A percentile compares a stretch with the other conserved stretches of the same genome.
These are phyloP conservation scores for Knipowitschia caucasica DNA, from an alignment of 2,797 vertebrate genomes.

Conservation along the genomic window DNA sequence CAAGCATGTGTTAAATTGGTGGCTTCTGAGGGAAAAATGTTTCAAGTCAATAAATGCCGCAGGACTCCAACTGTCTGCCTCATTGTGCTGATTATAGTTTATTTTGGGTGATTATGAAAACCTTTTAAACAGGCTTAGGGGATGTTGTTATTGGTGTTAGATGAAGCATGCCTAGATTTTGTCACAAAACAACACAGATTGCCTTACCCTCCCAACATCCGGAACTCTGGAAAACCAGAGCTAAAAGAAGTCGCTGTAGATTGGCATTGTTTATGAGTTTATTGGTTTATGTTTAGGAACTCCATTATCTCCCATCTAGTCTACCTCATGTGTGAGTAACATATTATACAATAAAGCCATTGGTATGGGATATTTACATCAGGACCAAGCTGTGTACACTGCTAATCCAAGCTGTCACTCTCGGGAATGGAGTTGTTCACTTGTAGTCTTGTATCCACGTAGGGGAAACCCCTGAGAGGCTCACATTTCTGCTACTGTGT, in stretches of 20 bases:
- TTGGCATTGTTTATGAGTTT: too few species aligned
- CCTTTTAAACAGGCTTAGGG: slow-evolving; percentile 73
- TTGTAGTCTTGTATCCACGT: background rate
- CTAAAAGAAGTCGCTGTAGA: too few species aligned
- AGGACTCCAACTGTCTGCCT: slow-evolving; percentile 80
- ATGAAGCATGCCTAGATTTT: slow-evolving; percentile 62
- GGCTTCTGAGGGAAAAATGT: slow-evolving; percentile 76
- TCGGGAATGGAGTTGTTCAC: background rate
- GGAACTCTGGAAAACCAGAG: too few species aligned
- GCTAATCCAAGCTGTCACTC: too few species aligned
- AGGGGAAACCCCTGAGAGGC: background rate
- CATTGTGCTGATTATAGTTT: slow-evolving; percentile 79
- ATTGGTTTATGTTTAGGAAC: too few species aligned
- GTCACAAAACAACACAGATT: slow-evolving; percentile 47
- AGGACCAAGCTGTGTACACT: too few species aligned
- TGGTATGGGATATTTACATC: too few species aligned
- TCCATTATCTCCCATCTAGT: too few species aligned
- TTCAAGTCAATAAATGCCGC: slow-evolving; percentile 79
- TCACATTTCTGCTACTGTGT: background rate
- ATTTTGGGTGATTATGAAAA: slow-evolving; percentile 80
- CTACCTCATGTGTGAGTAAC: too few species aligned
- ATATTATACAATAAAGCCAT: too few species aligned
- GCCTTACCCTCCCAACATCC: too few species aligned
- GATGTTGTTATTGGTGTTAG: slow-evolving; percentile 77
- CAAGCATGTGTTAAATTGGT: slow-evolving; percentile 77